Conservation (phyloP, 2,113 vertebrate species). For the Orthochromis malagaraziensis region DNA sequence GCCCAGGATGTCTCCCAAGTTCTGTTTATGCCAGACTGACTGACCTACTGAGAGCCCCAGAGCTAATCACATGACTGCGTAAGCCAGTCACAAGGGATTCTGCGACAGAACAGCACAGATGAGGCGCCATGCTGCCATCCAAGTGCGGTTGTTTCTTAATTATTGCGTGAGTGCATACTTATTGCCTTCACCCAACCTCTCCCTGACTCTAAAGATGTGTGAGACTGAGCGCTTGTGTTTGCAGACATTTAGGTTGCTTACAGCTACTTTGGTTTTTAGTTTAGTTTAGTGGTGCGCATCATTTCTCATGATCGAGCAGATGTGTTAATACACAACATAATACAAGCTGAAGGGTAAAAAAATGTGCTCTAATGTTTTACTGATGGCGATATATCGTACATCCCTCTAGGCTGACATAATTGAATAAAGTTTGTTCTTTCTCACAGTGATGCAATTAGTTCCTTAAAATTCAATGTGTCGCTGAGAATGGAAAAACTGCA, state of each 20-base stretch:
- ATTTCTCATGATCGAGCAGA: not conserved
- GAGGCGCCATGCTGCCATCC: slow-evolving; percentile 11
- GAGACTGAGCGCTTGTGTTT: not conserved
- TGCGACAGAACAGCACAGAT: slow-evolving; percentile 22
- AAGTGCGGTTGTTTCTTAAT: slow-evolving; percentile 8
- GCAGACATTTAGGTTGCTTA: not conserved
- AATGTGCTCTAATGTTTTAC: not conserved
- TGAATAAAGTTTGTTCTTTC: not conserved
- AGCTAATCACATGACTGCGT: slow-evolving; percentile 49
- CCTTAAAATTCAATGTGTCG: not conserved
- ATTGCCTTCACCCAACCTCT: not conserved
- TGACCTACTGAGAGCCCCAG: slow-evolving; percentile 44
- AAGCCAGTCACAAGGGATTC: slow-evolving; percentile 25
- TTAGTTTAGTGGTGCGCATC: not conserved
- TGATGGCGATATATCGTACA: not conserved
- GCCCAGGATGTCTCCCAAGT: slow-evolving; percentile 4
- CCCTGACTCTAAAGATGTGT: not conserved
- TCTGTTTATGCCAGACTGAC: slow-evolving; percentile 37
- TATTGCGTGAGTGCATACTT: not conserved
- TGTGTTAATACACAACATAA: not conserved
- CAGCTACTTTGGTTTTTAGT: not conserved
- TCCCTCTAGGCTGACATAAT: not conserved
- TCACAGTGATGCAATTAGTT: not conserved
- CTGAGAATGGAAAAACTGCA: not conserved
- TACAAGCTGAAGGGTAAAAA: not conserved